Percentiles rank a stretch among this genome's conserved stretches.
Conservation (phyloP, 2,797 vertebrate species). For the Allobates femoralis region DNA sequence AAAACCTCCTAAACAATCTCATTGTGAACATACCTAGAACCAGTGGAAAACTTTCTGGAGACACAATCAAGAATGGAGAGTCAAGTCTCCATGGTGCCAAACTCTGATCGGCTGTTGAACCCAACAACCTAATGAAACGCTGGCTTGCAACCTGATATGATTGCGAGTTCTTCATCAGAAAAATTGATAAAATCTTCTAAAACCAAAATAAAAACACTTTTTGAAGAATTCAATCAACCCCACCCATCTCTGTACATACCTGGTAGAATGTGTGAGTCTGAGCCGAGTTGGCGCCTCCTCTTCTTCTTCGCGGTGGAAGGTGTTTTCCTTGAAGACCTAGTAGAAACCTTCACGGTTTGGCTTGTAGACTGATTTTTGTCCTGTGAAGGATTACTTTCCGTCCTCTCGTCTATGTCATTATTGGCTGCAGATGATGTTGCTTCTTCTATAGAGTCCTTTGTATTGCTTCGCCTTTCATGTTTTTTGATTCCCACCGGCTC, state of each 20-base stretch:
- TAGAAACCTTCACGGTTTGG: background rate
- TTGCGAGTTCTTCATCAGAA: background rate
- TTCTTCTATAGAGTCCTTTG: background rate
- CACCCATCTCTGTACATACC: constrained; percentile 29
- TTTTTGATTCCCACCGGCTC: background rate
- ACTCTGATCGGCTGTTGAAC: too few species aligned
- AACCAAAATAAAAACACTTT: background rate
- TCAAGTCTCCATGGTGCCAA: too few species aligned
- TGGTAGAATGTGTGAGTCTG: background rate
- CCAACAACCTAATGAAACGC: too few species aligned
- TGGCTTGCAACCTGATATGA: too few species aligned
- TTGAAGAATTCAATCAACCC: background rate
- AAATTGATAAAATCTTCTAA: background rate
- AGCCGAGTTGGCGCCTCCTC: background rate
- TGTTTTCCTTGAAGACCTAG: background rate
- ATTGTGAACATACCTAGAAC: too few species aligned
- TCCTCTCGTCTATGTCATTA: background rate
- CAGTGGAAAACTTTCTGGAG: too few species aligned
- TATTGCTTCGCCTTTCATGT: constrained; percentile 7
- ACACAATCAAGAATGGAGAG: too few species aligned
- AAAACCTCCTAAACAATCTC: too few species aligned
- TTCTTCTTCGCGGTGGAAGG: constrained; percentile 25
- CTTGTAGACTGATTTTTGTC: constrained; percentile 9
- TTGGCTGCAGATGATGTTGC: background rate
- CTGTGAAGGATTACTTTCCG: background rate